Evolutionary conservation across 1,140 invertebrate genomes (phyloP).

Genomic region (Caenorhabditis briggsae): DNA sequence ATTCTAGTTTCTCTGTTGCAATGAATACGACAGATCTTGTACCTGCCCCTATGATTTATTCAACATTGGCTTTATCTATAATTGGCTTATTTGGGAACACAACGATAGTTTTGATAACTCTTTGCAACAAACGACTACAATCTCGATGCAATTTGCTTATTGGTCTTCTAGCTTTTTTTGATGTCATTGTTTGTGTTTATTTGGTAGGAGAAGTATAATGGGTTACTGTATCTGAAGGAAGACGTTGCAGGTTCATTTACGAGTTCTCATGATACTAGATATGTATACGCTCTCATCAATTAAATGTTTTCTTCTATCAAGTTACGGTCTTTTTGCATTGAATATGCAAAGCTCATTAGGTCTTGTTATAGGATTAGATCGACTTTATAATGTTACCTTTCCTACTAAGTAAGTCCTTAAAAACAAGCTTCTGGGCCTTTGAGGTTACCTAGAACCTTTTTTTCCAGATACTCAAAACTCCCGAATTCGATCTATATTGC

Average conservation of each 20-base stretch:
- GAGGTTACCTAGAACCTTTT: neutral
- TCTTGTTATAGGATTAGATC: conserved; percentile 36
- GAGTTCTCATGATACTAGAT: conserved; percentile 27
- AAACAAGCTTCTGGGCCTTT: neutral
- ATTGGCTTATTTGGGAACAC: conserved; percentile 21
- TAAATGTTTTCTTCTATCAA: conserved; percentile 12
- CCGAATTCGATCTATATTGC: neutral
- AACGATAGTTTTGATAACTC: conserved; percentile 9
- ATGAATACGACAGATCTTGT: conserved; percentile 40
- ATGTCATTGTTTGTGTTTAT: conserved; percentile 37
- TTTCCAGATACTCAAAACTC: conserved; percentile 8
- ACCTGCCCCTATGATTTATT: conserved; percentile 40
- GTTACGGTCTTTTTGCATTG: conserved; percentile 26
- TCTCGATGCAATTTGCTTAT: conserved; percentile 5
- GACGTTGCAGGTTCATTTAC: neutral
- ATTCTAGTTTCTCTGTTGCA: neutral
- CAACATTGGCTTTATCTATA: conserved; percentile 8
- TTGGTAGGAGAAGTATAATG: neutral
- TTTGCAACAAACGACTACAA: conserved; percentile 2
- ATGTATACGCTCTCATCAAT: conserved; percentile 17
- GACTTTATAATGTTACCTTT: conserved; percentile 34
- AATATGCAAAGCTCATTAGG: conserved; percentile 45
- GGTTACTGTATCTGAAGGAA: neutral
- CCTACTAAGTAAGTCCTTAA: neutral
- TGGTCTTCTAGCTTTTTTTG: conserved; percentile 24